Evolutionary conservation across 2,113 vertebrate species (phyloP).

Genomic region (Phalacrocorax aristotelis): DNA sequence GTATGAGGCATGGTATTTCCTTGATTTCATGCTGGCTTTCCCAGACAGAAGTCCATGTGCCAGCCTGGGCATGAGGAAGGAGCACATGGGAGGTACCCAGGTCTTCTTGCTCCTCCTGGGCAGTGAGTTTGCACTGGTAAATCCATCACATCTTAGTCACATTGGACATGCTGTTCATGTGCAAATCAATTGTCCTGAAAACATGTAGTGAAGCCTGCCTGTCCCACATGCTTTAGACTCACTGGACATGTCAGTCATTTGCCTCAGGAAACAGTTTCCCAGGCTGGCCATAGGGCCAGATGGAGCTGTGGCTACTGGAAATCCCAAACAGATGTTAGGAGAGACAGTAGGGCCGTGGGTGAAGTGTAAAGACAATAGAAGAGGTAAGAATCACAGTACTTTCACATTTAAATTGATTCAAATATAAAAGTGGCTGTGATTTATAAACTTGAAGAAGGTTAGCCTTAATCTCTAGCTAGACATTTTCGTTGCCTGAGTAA

Average conservation of each 20-base stretch:
- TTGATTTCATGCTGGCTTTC: background rate
- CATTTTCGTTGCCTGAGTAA: slow-evolving; percentile 52
- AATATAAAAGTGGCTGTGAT: slow-evolving; percentile 28
- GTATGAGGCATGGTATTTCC: background rate
- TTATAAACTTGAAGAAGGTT: slow-evolving; percentile 57
- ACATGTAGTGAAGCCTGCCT: rapidly evolving
- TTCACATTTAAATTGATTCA: slow-evolving; percentile 16
- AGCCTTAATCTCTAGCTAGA: slow-evolving; percentile 46
- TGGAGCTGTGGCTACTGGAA: background rate
- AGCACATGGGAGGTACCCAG: background rate
- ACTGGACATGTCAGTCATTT: background rate
- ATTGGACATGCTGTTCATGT: background rate
- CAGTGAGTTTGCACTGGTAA: background rate
- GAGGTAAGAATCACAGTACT: background rate
- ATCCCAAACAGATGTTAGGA: background rate
- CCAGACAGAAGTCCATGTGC: background rate
- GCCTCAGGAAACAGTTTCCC: background rate
- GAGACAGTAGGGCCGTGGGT: background rate
- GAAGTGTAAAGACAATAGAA: background rate
- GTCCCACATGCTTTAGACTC: background rate
- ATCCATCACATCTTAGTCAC: background rate
- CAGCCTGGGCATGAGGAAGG: background rate
- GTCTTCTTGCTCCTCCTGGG: too few relatives aligned
- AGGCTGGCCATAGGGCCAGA: background rate
- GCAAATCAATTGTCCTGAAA: background rate